Conservation (phyloP, 2,888 invertebrate genomes). For the Synergus japonicus region DNA sequence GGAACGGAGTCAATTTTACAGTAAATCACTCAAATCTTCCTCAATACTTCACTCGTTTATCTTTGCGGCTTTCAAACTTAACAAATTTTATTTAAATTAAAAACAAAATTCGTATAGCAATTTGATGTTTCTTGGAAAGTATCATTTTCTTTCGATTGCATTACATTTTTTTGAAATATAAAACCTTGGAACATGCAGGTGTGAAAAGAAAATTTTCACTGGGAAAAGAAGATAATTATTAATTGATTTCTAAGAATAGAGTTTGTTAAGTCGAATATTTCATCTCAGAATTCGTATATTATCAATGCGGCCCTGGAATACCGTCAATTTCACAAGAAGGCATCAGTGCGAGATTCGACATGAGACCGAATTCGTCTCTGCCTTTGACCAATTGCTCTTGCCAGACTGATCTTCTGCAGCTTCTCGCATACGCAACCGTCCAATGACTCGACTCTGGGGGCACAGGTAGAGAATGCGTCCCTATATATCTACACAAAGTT, state of each 20-base stretch:
- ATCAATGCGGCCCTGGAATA: background rate
- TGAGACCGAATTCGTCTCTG: background rate
- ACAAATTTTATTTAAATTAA: background rate
- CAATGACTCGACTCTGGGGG: background rate
- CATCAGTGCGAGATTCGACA: slow-evolving; percentile 5
- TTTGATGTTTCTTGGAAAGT: too few species aligned
- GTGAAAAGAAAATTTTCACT: too few species aligned
- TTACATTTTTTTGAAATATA: too few species aligned
- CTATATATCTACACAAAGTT: background rate
- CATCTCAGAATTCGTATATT: background rate
- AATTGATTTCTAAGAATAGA: too few species aligned
- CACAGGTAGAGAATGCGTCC: slow-evolving; percentile 7
- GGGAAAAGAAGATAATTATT: too few species aligned
- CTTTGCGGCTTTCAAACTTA: background rate
- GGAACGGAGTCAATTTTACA: slow-evolving; percentile 12
- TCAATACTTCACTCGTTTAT: background rate
- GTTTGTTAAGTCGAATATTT: background rate
- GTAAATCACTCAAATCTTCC: background rate
- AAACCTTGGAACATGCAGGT: too few species aligned
- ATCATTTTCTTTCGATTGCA: too few species aligned
- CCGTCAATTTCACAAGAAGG: background rate
- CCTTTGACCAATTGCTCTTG: slow-evolving; percentile 6
- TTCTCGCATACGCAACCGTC: slow-evolving; percentile 17
- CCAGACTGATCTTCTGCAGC: slow-evolving; percentile 4
- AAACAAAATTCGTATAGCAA: background rate